A percentile compares a stretch with the other conserved stretches of the same genome.
These are phyloP conservation scores for Chaenogobius annularis DNA, from an alignment of 2,113 vertebrate genomes.

Conservation along the genomic window DNA sequence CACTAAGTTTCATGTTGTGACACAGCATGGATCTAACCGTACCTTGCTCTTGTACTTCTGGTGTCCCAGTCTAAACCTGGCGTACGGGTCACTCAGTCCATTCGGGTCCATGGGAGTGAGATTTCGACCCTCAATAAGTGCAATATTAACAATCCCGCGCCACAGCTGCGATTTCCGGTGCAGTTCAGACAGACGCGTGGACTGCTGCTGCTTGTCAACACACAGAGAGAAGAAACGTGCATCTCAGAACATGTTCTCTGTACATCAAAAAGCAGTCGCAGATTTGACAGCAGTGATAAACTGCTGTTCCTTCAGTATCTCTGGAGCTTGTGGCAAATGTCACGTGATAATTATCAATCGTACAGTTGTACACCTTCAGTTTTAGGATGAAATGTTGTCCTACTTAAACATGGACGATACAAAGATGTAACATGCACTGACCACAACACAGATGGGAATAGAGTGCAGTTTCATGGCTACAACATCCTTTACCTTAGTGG, in stretches of 20 bases:
- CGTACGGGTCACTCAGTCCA: conserved; percentile 90
- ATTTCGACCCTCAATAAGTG: conserved; percentile 86
- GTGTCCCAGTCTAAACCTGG: conserved; percentile 89
- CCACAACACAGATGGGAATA: not conserved
- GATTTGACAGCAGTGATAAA: not conserved
- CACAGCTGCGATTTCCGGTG: conserved; percentile 88
- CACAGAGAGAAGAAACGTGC: conserved; percentile 1
- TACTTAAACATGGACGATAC: not conserved
- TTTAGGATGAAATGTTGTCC: not conserved
- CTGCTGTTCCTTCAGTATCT: not conserved
- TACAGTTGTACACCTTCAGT: not conserved
- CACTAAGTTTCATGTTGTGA: not conserved
- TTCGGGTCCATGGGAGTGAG: conserved; percentile 91
- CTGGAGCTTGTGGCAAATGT: not conserved
- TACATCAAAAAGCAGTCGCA: not conserved
- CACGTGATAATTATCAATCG: not conserved
- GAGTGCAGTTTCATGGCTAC: not conserved
- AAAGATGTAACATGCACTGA: conserved; percentile 1
- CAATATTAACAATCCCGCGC: conserved; percentile 90
- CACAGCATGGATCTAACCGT: not conserved
- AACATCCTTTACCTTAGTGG: conserved; percentile 86
- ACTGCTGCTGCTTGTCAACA: conserved; percentile 84
- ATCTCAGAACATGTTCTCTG: not conserved
- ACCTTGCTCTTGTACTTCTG: conserved; percentile 98
- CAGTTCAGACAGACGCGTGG: conserved; percentile 83